Evolutionary conservation across 2,113 vertebrate species (phyloP).

Genomic region (Monarcha castaneiventris): DNA sequence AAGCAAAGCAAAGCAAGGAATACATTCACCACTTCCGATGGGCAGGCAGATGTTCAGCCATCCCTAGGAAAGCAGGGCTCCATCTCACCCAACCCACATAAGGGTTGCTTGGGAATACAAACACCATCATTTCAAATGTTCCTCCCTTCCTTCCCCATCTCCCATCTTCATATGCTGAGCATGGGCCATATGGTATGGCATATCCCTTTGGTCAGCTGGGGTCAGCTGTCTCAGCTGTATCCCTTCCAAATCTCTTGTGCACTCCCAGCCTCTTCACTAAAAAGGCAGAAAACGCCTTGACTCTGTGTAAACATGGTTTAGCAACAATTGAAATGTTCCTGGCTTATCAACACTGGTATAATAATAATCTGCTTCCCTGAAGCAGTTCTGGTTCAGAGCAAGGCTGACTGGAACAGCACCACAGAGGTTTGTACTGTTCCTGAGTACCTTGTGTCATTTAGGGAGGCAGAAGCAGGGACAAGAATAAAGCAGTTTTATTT

Average conservation of each 20-base stretch:
- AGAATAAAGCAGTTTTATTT: neutral
- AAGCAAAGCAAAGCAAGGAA: neutral
- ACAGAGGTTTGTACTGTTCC: neutral
- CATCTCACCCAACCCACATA: neutral
- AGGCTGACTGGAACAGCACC: neutral
- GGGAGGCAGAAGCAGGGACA: neutral
- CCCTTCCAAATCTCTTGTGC: neutral
- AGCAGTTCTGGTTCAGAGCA: neutral
- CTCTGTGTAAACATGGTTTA: neutral
- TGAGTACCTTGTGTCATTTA: neutral
- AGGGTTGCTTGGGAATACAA: neutral
- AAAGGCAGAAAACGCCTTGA: neutral
- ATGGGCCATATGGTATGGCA: neutral
- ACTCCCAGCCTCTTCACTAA: neutral
- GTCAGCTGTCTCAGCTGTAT: neutral
- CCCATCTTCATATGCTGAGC: neutral
- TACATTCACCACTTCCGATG: accelerated
- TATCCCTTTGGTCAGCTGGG: neutral
- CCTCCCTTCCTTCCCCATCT: neutral
- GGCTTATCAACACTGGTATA: neutral
- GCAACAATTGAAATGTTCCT: neutral
- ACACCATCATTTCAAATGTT: neutral
- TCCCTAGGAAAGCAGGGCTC: neutral
- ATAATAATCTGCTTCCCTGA: neutral
- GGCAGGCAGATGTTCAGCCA: neutral